Evolutionary conservation across 2,113 vertebrate species (phyloP), one percentile per base, ranked within the genome.

Genomic region (Synodontis membranacea): DNA sequence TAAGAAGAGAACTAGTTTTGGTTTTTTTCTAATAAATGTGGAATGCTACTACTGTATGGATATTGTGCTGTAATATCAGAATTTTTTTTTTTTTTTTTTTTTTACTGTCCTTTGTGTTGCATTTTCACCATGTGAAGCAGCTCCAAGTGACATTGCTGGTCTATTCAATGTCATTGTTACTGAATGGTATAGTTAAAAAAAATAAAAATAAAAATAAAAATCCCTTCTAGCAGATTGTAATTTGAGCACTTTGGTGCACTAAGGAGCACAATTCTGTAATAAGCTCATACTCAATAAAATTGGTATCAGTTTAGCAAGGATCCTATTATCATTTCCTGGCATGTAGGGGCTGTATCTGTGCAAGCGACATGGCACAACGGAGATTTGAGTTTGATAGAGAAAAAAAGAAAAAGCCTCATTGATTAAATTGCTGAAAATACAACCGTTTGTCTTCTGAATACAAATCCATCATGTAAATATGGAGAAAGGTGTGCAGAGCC

Each of bases 381-480:
- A 68, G 60, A 86, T 86, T 68, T 54, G 46, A 70, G 34, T 62
- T 68, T 80, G 44, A 84, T 81, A 52, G 4, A 86, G 82, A 66
- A 70, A 66, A 70, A 86, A 83, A 39, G 44, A 50, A 82, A 72
- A 80, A 46, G 72, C 54, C 68, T 84, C 70, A 76, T 68, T 89
- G 75, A 50, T 84, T 86, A 88, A 86, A 83, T 46, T 66, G 68
- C 84, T n/a, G 46, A 80, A 64, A 86, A 84, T 42, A 48, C 58
- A 64, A 70, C 44, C 28, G 60, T 34, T 80, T 86, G 85, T 70
- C 21, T 83, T 54, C 46, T 83, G 66, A 82, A 86, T 86, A 75
- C 60, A 84, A 84, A 84, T 75, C 14, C 81, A 81, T 50, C 31
- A 83, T 84, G 85, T 86, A 84, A 86, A 83, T 75, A 84, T 68